Conservation (phyloP, 2,113 vertebrate genomes). For the Notarius lentiginosus region DNA sequence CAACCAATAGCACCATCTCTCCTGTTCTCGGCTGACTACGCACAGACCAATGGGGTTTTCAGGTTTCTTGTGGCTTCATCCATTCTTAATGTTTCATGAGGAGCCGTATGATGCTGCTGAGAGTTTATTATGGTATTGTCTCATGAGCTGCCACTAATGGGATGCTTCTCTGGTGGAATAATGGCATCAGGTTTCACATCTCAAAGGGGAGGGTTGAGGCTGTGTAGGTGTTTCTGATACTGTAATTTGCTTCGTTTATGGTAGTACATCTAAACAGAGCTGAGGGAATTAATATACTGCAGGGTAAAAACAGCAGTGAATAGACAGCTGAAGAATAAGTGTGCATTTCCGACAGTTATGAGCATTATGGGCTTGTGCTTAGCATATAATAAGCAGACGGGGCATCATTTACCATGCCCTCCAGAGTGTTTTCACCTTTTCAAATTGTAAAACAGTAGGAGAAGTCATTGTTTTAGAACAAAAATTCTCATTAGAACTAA, state of each 20-base stretch:
- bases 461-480: neutral
- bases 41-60: conserved; percentile 66
- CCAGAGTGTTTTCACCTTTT: neutral
- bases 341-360: neutral
- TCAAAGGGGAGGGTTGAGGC: conserved; percentile 46
- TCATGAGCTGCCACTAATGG: conserved; percentile 69
- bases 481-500: neutral
- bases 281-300: conserved; percentile 1
- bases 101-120: conserved; percentile 56
- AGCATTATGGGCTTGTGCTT: neutral
- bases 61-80: conserved; percentile 61
- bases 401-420: neutral
- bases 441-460: neutral
- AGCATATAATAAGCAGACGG: neutral
- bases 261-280: conserved; percentile 24
- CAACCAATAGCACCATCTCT: conserved; percentile 67
- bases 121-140: conserved; percentile 60
- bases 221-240: conserved; percentile 24
- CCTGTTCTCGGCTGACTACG: conserved; percentile 72
- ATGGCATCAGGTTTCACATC: conserved; percentile 64
- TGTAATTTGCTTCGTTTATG: conserved; percentile 33
- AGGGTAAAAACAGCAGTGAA: neutral
- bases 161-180: conserved; percentile 48
- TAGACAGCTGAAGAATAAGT: neutral
- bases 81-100: conserved; percentile 76